phyloP scores from a whole-genome alignment of 2,888 invertebrate species.

The Nudaria mundana region DNA sequence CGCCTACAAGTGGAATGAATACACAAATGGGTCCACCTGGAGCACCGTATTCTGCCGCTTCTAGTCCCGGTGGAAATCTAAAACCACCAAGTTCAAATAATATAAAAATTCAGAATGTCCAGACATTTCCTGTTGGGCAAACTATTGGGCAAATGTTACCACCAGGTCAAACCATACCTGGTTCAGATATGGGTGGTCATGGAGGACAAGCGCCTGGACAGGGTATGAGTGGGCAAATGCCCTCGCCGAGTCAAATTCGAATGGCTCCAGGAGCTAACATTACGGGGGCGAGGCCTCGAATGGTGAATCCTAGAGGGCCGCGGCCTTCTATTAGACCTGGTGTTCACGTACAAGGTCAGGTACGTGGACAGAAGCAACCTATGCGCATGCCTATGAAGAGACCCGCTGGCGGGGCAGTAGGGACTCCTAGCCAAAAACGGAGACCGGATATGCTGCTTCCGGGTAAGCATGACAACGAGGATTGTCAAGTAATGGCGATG shows the following conservation, averaged over 20 bases:
- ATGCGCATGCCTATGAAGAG: slow-evolving; percentile 70
- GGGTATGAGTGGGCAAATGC: slow-evolving; percentile 53
- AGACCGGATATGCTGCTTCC: slow-evolving; percentile 84
- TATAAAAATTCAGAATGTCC: slow-evolving; percentile 68
- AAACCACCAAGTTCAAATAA: slow-evolving; percentile 52
- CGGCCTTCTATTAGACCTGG: slow-evolving; percentile 65
- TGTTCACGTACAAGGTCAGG: slow-evolving; percentile 67
- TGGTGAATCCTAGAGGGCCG: slow-evolving; percentile 55
- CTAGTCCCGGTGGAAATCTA: slow-evolving; percentile 59
- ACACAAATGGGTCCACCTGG: slow-evolving; percentile 48
- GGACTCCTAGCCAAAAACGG: slow-evolving; percentile 64
- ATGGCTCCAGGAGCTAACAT: slow-evolving; percentile 63
- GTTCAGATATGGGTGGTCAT: slow-evolving; percentile 31
- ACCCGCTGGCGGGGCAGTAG: slow-evolving; percentile 34
- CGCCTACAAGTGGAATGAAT: slow-evolving; percentile 34
- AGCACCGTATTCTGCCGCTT: slow-evolving; percentile 46
- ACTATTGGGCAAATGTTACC: slow-evolving; percentile 35
- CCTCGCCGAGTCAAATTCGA: slow-evolving; percentile 58
- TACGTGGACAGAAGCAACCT: slow-evolving; percentile 53
- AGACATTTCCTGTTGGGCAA: slow-evolving; percentile 65
- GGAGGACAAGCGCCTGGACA: slow-evolving; percentile 41
- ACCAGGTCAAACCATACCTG: slow-evolving; percentile 33
- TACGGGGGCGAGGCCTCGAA: slow-evolving; percentile 54
- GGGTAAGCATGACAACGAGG: slow-evolving; percentile 86
- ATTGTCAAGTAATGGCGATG: slow-evolving; percentile 88